These are phyloP conservation scores for Sweltsa coloradensis DNA, from an alignment of 1,140 invertebrate species.

Conservation along the genomic window DNA sequence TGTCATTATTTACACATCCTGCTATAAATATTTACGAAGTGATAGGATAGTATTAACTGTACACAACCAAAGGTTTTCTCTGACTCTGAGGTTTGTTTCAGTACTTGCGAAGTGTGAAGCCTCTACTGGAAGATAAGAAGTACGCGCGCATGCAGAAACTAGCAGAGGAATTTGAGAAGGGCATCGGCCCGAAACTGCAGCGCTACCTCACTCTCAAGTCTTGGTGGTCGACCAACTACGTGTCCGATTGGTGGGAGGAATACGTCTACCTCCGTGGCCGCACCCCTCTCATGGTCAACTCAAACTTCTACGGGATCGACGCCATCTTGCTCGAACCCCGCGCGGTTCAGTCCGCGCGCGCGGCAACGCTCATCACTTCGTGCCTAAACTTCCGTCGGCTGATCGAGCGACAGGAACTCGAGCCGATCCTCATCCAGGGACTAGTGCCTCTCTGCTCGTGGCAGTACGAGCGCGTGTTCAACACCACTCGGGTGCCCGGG, in stretches of 20 bases:
- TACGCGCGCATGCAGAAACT: slow-evolving; percentile 74
- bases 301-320: slow-evolving; percentile 97
- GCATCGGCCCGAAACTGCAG: slow-evolving; percentile 85
- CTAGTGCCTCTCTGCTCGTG: slow-evolving; percentile 92
- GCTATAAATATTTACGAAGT: too few species aligned
- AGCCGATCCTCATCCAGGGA: slow-evolving; percentile 86
- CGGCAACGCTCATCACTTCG: slow-evolving; percentile 74
- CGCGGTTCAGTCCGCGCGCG: slow-evolving; percentile 73
- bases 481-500: slow-evolving; percentile 89
- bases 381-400: slow-evolving; percentile 76
- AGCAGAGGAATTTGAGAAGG: slow-evolving; percentile 80
- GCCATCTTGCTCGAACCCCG: slow-evolving; percentile 78
- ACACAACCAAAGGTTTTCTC: too few species aligned
- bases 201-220: slow-evolving; percentile 90
- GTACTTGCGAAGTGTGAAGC: slow-evolving; percentile 83
- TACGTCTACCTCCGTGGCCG: slow-evolving; percentile 93
- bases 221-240: slow-evolving; percentile 87
- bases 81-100: too few species aligned
- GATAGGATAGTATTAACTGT: too few species aligned
- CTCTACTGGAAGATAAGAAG: slow-evolving; percentile 74
- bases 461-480: slow-evolving; percentile 96
- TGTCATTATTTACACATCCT: too few species aligned
- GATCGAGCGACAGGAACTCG: slow-evolving; percentile 86
- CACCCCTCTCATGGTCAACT: slow-evolving; percentile 93
- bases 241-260: slow-evolving; percentile 99